Percentiles rank a stretch among this genome's conserved stretches.
These are phyloP conservation scores for Atta texana DNA, from an alignment of 1,140 invertebrate species.

Conservation along the genomic window DNA sequence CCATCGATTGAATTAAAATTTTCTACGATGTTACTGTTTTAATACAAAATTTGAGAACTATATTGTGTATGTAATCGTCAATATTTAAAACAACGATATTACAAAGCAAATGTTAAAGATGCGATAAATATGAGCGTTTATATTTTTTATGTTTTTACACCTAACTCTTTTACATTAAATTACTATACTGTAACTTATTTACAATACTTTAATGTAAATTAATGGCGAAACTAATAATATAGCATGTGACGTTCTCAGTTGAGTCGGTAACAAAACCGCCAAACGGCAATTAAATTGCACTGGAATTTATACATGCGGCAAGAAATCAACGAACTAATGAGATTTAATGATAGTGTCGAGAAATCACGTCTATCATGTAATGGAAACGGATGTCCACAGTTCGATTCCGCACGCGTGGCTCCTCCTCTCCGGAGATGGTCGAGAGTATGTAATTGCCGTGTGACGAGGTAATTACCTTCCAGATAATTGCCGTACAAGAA, in stretches of 20 bases:
- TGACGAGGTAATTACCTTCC: slow-evolving; percentile 51
- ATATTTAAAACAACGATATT: background rate
- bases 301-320: slow-evolving; percentile 17
- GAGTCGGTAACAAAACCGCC: slow-evolving; percentile 17
- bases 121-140: background rate
- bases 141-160: background rate
- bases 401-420: slow-evolving; percentile 19
- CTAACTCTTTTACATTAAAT: background rate
- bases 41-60: background rate
- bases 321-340: slow-evolving; percentile 32
- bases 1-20: background rate
- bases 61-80: background rate
- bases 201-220: slow-evolving; percentile 16
- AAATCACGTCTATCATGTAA: slow-evolving; percentile 12
- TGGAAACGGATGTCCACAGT: slow-evolving; percentile 25
- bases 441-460: slow-evolving; percentile 58
- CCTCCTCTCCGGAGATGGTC: background rate
- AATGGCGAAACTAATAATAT: slow-evolving; percentile 36
- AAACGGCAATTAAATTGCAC: slow-evolving; percentile 18
- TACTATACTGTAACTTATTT: background rate
- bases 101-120: background rate
- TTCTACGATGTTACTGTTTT: background rate
- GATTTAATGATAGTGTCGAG: slow-evolving; percentile 32
- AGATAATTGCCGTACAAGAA: slow-evolving; percentile 34
- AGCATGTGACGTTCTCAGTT: background rate